Evolutionary conservation across 2,797 vertebrate genomes (phyloP), one percentile per base, ranked within the genome.

Genomic region (Anguilla pacifica): DNA sequence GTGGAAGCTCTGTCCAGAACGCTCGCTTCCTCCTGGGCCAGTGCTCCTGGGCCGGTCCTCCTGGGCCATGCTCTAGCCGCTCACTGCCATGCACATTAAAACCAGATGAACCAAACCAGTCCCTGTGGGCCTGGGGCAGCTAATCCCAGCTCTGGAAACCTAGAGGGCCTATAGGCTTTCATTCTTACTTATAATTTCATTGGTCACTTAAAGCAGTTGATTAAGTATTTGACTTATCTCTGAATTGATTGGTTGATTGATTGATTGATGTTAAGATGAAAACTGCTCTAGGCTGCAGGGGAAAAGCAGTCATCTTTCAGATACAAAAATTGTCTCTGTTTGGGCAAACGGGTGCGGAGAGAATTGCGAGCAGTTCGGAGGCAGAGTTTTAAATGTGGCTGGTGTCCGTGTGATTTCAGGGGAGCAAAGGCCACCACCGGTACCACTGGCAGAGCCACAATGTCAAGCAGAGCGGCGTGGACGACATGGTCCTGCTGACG

Each of bases 401-500:
- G 94, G 57, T 95, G 83, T 92, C 72, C 92, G 77, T 91, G 49
- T 88, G 85, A 13, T 83, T 86, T 3, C 95, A 99, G 98, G 98
- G 99, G 92, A 99, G 98, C 96, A 98, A 98, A 95, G 98, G 98
- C 4, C 98, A 98, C 93, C 98, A 96, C 95, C 97, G 97, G 86
- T 99, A 99, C 91, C 98, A 99, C 95, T 99, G 98, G 98, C 98
- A 99, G 95, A 99, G 98, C 94, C 98, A 99, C 96, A 98, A 99
- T 96, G 98, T 99, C 93, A 99, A 99, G 93, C 98, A 97, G 82
- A 99, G 98, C 0, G 98, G 98, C 0, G 98, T 99, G 96, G 98
- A 99, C 0, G 98, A 99, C 91, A 99, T 99, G 98, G 98, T 99
- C 88, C 96, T 99, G 77, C 97, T 99, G 86, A 97, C 96, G 93